Conservation (phyloP, 2,888 invertebrate genomes). For the Cabera pusaria region DNA sequence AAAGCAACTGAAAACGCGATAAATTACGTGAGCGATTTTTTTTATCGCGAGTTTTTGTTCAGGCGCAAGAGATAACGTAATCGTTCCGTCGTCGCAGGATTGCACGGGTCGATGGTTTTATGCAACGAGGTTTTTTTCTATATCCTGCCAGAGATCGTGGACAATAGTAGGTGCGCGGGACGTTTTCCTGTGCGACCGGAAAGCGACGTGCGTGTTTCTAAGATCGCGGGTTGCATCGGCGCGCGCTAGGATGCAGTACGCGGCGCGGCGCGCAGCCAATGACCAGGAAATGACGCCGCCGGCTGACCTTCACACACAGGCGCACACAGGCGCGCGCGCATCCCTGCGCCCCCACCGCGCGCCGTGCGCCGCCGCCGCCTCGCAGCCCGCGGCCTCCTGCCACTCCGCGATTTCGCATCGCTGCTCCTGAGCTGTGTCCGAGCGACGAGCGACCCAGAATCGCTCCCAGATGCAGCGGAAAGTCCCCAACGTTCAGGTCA, state of each 20-base stretch:
- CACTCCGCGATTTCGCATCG: conserved; percentile 35
- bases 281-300: conserved; percentile 83
- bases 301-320: conserved; percentile 68
- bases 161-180: conserved; percentile 42
- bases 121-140: conserved; percentile 35
- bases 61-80: conserved; percentile 55
- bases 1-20: conserved; percentile 54
- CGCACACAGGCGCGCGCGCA: conserved; percentile 38
- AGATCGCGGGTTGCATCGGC: conserved; percentile 47
- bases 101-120: conserved; percentile 25
- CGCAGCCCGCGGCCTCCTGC: conserved; percentile 13
- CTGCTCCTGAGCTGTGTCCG: not conserved
- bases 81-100: conserved; percentile 31
- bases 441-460: too few species aligned
- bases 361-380: conserved; percentile 41
- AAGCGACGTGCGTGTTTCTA: conserved; percentile 60
- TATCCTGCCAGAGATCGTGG: conserved; percentile 48
- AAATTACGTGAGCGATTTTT: conserved; percentile 43
- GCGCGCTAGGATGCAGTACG: conserved; percentile 39
- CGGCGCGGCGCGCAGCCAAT: conserved; percentile 67
- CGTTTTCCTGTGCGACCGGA: conserved; percentile 74
- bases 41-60: conserved; percentile 39
- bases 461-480: conserved; percentile 9
- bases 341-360: conserved; percentile 27
- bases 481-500: conserved; percentile 16